Evolutionary conservation across 2,888 invertebrate genomes (phyloP), one percentile per base, ranked within the genome.

Genomic region (Synergus itoensis): DNA sequence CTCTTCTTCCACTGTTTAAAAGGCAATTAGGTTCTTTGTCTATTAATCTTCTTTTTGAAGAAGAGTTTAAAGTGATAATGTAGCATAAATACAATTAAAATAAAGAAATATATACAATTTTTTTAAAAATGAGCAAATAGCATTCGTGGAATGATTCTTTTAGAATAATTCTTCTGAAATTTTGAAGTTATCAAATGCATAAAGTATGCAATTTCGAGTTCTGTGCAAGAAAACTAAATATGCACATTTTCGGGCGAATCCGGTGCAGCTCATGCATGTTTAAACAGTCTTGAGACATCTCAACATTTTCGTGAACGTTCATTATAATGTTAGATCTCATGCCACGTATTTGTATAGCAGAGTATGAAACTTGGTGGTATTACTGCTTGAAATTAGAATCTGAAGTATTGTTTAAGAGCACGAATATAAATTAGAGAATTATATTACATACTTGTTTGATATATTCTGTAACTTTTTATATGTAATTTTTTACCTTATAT

Each of bases 241-340:
- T 69, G 43, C 21, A 21, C 69, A 21, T 45, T 69, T 69, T 69
- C 45, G 28, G 28, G 28, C 45, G 45, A 69, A 69, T 69, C 45
- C 69, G 69, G 45, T 69, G 69, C 69, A 69, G 16, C 69, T 69
- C 69, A 69, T 69, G 45, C 69, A 69, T 28, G 43, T 69, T 45
- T 48, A 69, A 69, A 45, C 69, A 69, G 69, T 69, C 45, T 69
- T 45, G 69, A 69, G 12, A 8, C 14, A 69, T 18, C 45, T 14
- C 18, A 69, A 21, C 43, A 21, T 43, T 69, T 69, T 45, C 45
- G 12, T 69, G 53, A 53, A 53, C 7, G n/a, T 53, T 16, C 53
- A 53, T n/a, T 53, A 53, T n/a, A 53, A 53, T 53, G n/a, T 53
- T 53, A 53, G 53, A 53, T 53, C 53, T 53, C 53, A 53, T 53